Conservation (phyloP, 2,797 vertebrate species). For the Alfaro cultratus region DNA sequence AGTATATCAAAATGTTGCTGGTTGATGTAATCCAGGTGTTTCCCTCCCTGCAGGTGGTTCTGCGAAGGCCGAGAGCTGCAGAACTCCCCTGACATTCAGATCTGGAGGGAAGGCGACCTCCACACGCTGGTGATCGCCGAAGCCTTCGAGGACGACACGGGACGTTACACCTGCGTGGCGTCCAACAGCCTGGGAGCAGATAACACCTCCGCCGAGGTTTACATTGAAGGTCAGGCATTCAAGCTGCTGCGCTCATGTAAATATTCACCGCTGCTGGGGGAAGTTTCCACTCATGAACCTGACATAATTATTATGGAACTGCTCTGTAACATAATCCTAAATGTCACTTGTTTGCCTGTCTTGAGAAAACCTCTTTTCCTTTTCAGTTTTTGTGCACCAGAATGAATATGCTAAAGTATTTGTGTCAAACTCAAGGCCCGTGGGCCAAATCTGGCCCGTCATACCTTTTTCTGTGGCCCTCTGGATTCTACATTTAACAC, state of each 20-base stretch:
- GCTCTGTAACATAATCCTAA: neutral
- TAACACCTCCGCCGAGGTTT: constrained; percentile 96
- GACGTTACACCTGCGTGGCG: constrained; percentile 95
- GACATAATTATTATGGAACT: neutral
- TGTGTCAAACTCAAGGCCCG: no score
- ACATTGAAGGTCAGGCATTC: constrained; percentile 90
- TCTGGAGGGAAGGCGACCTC: constrained; percentile 87
- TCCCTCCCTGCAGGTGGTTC: constrained; percentile 89
- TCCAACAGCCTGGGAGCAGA: constrained; percentile 93
- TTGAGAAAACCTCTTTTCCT: no score
- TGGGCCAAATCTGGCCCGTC: no score
- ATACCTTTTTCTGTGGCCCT: no score
- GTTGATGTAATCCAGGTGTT: neutral
- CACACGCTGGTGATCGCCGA: constrained; percentile 92
- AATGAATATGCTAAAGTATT: no score
- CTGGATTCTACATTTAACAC: no score
- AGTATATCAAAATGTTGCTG: neutral
- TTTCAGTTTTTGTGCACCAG: no score
- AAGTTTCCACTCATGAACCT: neutral
- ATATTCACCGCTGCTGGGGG: neutral
- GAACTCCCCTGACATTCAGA: constrained; percentile 92
- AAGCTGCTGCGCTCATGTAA: neutral
- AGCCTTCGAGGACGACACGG: constrained; percentile 98
- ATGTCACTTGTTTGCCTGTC: neutral
- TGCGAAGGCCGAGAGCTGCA: constrained; percentile 95